Evolutionary conservation across 1,140 invertebrate species (phyloP).

Genomic region (Apis cerana): DNA sequence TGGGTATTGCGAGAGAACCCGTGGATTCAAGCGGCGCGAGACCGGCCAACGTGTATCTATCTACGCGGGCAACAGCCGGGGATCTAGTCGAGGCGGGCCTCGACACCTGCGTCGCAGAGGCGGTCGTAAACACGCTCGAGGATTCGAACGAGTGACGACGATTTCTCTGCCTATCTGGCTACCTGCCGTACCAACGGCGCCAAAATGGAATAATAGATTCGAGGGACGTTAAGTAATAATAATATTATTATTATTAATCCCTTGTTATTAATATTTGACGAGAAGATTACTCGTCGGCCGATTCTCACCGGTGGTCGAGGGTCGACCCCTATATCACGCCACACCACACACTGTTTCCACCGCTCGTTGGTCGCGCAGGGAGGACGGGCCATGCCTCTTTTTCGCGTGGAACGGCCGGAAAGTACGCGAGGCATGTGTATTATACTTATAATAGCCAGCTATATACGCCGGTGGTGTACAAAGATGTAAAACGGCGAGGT

Average conservation of each 20-base stretch:
- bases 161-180: background rate
- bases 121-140: slow-evolving; percentile 48
- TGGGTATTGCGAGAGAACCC: slow-evolving; percentile 49
- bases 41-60: slow-evolving; percentile 17
- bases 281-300: no score
- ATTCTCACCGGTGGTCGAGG: slow-evolving; percentile 12
- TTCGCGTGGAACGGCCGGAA: slow-evolving; percentile 49
- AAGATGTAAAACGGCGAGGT: slow-evolving; percentile 43
- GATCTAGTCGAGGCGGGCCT: slow-evolving; percentile 24
- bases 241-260: no score
- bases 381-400: slow-evolving; percentile 29
- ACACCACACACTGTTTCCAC: background rate
- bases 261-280: no score
- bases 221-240: no score
- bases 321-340: slow-evolving; percentile 25
- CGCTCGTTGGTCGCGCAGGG: background rate
- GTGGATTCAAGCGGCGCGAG: slow-evolving; percentile 55
- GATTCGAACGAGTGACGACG: slow-evolving; percentile 48
- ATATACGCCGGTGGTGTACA: slow-evolving; percentile 35
- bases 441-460: slow-evolving; percentile 61
- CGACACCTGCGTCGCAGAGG: slow-evolving; percentile 54
- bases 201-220: no score
- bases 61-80: background rate
- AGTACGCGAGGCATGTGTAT: slow-evolving; percentile 50
- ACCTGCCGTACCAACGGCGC: no score